Conservation (phyloP, 2,888 invertebrate species). For the Cephus pygmeus region DNA sequence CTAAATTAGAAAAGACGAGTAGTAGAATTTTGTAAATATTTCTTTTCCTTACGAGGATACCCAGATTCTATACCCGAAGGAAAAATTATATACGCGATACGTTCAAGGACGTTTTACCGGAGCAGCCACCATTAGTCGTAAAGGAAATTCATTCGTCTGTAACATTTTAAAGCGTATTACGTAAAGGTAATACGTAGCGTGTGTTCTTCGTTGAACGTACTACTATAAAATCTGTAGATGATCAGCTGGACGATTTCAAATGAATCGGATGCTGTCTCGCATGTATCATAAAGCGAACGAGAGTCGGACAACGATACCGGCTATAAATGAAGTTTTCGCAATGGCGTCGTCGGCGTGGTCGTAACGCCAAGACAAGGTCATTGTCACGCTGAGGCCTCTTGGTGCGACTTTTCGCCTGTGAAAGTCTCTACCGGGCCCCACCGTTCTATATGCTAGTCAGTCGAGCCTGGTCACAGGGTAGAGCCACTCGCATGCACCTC, state of each 20-base stretch:
- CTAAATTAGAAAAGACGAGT: background rate
- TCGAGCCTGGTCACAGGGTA: background rate
- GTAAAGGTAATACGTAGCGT: background rate
- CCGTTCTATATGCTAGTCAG: background rate
- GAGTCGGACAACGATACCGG: background rate
- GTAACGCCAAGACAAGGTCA: conserved; percentile 34
- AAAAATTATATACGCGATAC: too few relatives aligned
- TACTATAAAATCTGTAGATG: background rate
- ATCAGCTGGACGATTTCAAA: background rate
- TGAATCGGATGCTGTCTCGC: background rate
- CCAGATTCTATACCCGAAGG: background rate
- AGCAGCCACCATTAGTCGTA: background rate
- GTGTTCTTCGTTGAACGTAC: background rate
- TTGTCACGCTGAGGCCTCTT: conserved; percentile 33
- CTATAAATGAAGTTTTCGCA: background rate
- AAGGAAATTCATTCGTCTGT: background rate
- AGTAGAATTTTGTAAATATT: background rate
- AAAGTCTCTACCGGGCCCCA: background rate
- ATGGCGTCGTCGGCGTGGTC: background rate
- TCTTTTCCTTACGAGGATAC: background rate
- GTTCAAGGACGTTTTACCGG: background rate
- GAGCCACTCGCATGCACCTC: background rate
- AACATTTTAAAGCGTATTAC: background rate
- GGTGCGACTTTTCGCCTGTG: conserved; percentile 7
- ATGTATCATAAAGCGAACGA: background rate